Conservation (phyloP, 2,113 vertebrate species). For the Triplophysa siluroides region DNA sequence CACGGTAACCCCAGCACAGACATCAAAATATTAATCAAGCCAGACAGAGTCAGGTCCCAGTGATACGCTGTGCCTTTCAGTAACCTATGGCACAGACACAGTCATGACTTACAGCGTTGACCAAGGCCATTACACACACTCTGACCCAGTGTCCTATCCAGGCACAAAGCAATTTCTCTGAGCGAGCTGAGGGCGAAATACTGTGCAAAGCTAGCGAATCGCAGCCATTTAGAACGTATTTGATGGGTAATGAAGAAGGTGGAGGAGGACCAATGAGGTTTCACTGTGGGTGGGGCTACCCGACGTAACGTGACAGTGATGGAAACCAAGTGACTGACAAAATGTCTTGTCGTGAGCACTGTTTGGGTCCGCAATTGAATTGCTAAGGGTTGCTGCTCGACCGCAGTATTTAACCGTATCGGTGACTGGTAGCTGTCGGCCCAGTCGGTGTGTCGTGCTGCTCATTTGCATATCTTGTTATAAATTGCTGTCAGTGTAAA, state of each 20-base stretch:
- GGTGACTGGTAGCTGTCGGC: neutral
- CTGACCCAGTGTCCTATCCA: conserved; percentile 27
- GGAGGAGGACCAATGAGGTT: neutral
- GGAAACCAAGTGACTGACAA: neutral
- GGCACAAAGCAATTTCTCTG: neutral
- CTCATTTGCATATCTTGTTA: neutral
- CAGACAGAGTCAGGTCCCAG: conserved; percentile 97
- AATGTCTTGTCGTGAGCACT: neutral
- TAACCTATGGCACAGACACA: conserved; percentile 74
- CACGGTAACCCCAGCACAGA: conserved; percentile 94
- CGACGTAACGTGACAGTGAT: too few relatives aligned
- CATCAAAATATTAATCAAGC: conserved; percentile 91
- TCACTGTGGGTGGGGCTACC: neutral
- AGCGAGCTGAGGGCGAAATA: neutral
- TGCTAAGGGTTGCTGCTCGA: neutral
- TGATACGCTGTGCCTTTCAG: conserved; percentile 97
- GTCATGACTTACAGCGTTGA: conserved; percentile 5
- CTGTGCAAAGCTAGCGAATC: neutral
- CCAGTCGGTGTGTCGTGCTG: neutral
- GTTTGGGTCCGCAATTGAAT: too few relatives aligned
- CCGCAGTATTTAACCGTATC: neutral
- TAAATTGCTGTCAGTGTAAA: neutral
- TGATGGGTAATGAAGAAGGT: neutral
- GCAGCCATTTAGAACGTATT: neutral
- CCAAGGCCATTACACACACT: conserved; percentile 26